Base-by-base conservation (phyloP, 2,888 invertebrate species). In the Dolichomitus sp. region DNA sequence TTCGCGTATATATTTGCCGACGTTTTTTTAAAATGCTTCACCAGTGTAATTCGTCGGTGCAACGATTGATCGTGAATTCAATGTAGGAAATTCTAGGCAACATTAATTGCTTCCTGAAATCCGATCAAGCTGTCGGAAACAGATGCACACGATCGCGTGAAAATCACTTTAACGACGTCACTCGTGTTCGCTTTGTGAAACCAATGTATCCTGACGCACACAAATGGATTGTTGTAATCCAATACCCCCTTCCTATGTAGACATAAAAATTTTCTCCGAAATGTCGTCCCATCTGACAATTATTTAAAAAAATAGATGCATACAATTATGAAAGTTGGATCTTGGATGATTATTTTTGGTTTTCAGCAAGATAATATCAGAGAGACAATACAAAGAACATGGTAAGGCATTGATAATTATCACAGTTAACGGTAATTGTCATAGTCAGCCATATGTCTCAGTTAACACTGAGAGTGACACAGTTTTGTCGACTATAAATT, bases 71-170 rank as follows among this genome's bases (percentile, higher is more conserved):
- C 33, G 42, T 9, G 19, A 42, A 65, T 17, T 66, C 57, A 27
- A 76, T 66, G 57, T 33, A 66, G 19, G n/a, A 45, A 72, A 66
- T 61, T 72, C 52, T 40, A 17, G 69, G 75, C 30, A 52, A 52
- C 77, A 69, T 74, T 84, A 85, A 85, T 84, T 84, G 73, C 78
- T 84, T 81, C 83, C 70, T 75, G 84, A 87, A 81, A 88, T 87
- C 86, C 86, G 81, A 88, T 88, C 85, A 87, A 86, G 84, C 65
- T 66, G 66, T 65, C 81, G 81, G 74, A 54, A 66, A 57, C 80
- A 52, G 83, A 79, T 85, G 87, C 84, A 84, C 68, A 69, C 81
- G 85, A 52, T 87, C 81, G 80, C 84, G 75, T 30, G 85, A 85
- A 84, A 86, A 87, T 88, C 85, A 83, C 83, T 80, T 63, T 82